Conservation (phyloP, 2,888 invertebrate species). For the Parascotia fuliginaria region DNA sequence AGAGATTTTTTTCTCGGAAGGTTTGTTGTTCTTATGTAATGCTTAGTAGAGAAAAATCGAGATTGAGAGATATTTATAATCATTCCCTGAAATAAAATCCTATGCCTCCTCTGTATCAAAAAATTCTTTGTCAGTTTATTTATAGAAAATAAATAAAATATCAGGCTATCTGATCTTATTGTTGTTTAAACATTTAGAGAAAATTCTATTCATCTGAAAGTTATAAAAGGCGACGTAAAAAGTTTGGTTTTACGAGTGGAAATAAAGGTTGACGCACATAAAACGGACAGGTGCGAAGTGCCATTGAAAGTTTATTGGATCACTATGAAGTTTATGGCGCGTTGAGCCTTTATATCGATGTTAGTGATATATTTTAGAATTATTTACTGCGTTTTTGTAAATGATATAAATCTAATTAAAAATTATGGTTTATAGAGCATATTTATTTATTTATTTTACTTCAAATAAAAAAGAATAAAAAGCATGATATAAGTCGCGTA, state of each 20-base stretch:
- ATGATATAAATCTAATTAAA: no score
- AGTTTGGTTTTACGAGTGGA: constrained; percentile 17
- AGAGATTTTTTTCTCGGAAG: no score
- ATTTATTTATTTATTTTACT: no score
- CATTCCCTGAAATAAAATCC: no score
- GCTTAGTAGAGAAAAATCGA: no score
- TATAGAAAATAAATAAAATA: background rate
- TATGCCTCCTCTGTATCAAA: no score
- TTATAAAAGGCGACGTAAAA: constrained; percentile 28
- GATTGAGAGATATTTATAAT: no score
- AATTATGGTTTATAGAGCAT: no score
- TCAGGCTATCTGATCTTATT: background rate
- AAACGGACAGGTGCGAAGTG: constrained; percentile 24
- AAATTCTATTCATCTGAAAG: constrained; percentile 29
- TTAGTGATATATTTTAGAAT: background rate
- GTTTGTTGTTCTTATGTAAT: no score
- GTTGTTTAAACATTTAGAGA: constrained; percentile 14
- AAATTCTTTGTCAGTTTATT: no score
- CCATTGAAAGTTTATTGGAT: constrained; percentile 25
- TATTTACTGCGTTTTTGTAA: constrained; percentile 1
- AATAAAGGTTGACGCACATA: constrained; percentile 27
- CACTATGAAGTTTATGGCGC: constrained; percentile 17
- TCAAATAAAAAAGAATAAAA: no score
- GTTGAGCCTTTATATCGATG: constrained; percentile 8
- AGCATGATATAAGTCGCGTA: no score